phyloP scores from a whole-genome alignment of 2,888 invertebrate genomes.

The Gasteruption jaculator region DNA sequence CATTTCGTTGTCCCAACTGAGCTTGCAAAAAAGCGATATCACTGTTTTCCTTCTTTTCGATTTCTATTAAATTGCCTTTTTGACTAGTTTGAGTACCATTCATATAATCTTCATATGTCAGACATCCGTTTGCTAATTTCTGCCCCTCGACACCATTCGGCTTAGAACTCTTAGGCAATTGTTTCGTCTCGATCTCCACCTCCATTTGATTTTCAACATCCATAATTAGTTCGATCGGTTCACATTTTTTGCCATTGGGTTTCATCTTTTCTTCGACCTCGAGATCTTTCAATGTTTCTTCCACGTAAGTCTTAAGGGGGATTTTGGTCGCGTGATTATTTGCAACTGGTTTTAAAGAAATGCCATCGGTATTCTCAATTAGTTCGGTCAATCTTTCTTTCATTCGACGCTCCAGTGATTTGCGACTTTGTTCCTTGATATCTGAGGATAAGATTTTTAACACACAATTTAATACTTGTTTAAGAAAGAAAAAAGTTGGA shows the following conservation, averaged over 20 bases:
- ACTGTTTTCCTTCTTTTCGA: conserved; percentile 13
- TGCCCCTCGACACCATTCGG: too few relatives aligned
- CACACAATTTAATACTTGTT: too few relatives aligned
- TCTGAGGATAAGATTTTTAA: too few relatives aligned
- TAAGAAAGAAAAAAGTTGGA: too few relatives aligned
- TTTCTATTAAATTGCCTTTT: conserved; percentile 3
- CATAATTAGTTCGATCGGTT: too few relatives aligned
- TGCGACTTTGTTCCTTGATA: conserved; percentile 25
- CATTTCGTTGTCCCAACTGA: conserved; percentile 29
- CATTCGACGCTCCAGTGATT: conserved; percentile 22
- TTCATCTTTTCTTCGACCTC: conserved; percentile 25
- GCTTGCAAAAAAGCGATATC: conserved; percentile 25
- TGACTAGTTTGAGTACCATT: conserved; percentile 23
- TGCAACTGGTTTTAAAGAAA: conserved; percentile 18
- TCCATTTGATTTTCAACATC: background rate
- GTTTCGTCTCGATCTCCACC: background rate
- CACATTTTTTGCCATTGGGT: conserved; percentile 6
- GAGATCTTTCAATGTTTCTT: conserved; percentile 35
- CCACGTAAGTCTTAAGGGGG: conserved; percentile 36
- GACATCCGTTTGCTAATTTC: too few relatives aligned
- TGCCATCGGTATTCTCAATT: too few relatives aligned
- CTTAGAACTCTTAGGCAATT: too few relatives aligned
- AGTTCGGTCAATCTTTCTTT: too few relatives aligned
- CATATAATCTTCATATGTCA: conserved; percentile 43
- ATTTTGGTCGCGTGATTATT: conserved; percentile 23